Evolutionary conservation across 2,888 invertebrate species (phyloP).

Genomic region (Timema cristinae): DNA sequence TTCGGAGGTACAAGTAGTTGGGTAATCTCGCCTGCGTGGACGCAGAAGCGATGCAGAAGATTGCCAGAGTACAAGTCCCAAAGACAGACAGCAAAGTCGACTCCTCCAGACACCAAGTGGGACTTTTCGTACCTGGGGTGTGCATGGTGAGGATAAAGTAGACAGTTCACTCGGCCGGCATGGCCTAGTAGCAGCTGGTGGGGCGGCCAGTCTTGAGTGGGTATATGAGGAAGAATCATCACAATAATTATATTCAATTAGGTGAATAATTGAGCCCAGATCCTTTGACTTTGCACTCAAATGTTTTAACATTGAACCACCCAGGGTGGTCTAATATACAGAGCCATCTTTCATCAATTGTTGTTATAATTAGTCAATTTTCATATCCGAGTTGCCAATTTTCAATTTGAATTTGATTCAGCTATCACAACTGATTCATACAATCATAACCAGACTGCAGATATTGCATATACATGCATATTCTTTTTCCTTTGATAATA

Average conservation of each 20-base stretch:
- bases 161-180: constrained; percentile 88
- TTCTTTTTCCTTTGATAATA: no score
- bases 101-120: constrained; percentile 91
- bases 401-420: no score
- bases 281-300: no score
- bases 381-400: no score
- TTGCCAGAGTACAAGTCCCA: constrained; percentile 93
- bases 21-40: constrained; percentile 96
- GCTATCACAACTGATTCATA: no score
- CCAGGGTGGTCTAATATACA: no score
- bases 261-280: no score
- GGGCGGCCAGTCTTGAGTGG: constrained; percentile 73
- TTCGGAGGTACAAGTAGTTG: constrained; percentile 92
- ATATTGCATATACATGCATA: no score
- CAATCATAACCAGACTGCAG: no score
- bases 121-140: constrained; percentile 83
- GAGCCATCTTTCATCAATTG: no score
- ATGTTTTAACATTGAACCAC: no score
- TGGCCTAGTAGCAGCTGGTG: constrained; percentile 87
- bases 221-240: constrained; percentile 8
- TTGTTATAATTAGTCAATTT: no score
- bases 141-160: constrained; percentile 91
- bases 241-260: background rate
- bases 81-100: constrained; percentile 94
- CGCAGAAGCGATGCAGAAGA: constrained; percentile 90